Conservation (phyloP, 2,888 invertebrate genomes). For the Alviniconcha strummeri region DNA sequence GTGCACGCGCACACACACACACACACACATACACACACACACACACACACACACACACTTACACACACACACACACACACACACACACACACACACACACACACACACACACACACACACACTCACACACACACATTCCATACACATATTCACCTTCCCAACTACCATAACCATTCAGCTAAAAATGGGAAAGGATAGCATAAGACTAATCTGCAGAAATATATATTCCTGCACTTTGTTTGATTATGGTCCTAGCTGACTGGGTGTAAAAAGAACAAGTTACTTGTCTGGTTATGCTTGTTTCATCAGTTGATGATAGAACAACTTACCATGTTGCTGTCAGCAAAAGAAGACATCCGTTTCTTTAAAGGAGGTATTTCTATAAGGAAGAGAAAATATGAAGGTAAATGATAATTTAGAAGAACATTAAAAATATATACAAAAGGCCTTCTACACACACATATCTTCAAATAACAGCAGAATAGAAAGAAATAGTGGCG, state of each 20-base stretch:
- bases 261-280: background rate
- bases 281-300: too few species aligned
- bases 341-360: slow-evolving; percentile 5
- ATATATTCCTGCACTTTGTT: background rate
- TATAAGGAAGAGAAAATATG: background rate
- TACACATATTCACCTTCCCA: background rate
- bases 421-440: background rate
- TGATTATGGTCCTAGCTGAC: background rate
- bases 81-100: slow-evolving; percentile 19
- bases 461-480: background rate
- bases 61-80: background rate
- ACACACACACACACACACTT: background rate
- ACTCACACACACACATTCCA: slow-evolving; percentile 6
- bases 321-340: background rate
- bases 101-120: slow-evolving; percentile 17
- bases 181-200: background rate
- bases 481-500: too few species aligned
- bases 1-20: too few species aligned
- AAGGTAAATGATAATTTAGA: background rate
- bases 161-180: too few species aligned
- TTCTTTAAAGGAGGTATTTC: background rate
- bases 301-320: too few species aligned
- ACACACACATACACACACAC: background rate
- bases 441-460: background rate
- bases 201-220: background rate